Base-by-base conservation (phyloP, 2,113 vertebrate species). In the Chaetodon trifascialis region DNA sequence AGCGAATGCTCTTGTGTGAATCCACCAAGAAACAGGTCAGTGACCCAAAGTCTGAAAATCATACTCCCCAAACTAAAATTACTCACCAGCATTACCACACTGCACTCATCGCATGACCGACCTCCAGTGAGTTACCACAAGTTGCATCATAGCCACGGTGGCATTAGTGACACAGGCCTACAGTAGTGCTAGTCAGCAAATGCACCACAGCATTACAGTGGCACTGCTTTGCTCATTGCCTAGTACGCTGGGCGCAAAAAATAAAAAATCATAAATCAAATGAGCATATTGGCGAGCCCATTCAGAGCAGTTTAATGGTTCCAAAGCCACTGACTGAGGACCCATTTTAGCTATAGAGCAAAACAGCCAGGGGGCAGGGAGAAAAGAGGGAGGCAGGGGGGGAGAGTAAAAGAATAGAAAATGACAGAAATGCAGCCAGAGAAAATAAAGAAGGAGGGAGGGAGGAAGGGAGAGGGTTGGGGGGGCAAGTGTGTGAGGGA, bases 261-360 rank as follows among this genome's bases (percentile, higher is more conserved):
- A 46, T 21, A 17, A 49, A 70, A 64, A 36, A 42, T 7, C 25
- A 80, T 72, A 65, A 79, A 86, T 85, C 76, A 77, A 86, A 85
- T 63, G 71, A 76, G 70, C 71, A 59, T 66, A 63, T 80, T 84
- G 88, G 78, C 51, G 12, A 76, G 15, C 64, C 76, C 69, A 65
- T 71, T 86, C 49, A 76, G 63, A 79, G 69, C 70, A 49, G 46
- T 72, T 80, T 73, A 75, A 78, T 79, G 80, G 76, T 40, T 88
- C 88, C 73, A 83, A 85, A 87, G 82, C 66, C 74, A 77, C 63
- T 67, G 85, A 85, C 42, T 42, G 68, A 88, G 76, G 80, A 71
- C 78, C 69, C 60, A 78, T 92, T 89, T 88, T 86, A 84, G 78
- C 67, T 72, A 42, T 54, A 73, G 38, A 88, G 77, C 63, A 86